Evolutionary conservation across 2,797 vertebrate genomes (phyloP).

Genomic region (Paratrypauchen microcephalus): DNA sequence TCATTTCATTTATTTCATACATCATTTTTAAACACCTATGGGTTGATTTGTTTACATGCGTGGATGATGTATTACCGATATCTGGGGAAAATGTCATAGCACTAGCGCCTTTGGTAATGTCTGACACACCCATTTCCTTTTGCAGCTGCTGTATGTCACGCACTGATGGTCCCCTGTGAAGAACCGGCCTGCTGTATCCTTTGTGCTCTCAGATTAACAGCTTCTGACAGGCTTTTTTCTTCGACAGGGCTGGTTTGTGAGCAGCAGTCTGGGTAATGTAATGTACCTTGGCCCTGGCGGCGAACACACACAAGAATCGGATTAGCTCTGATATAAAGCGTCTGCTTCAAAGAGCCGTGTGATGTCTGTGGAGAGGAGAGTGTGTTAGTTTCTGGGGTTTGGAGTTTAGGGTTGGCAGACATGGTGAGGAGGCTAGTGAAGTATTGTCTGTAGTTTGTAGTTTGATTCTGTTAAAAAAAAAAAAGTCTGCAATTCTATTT

Average conservation of each 20-base stretch:
- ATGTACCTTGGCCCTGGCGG: constrained; percentile 33
- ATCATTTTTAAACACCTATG: no score
- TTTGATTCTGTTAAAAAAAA: no score
- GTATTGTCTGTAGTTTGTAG: neutral
- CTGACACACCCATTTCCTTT: neutral
- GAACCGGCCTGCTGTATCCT: neutral
- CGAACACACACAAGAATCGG: constrained; percentile 45
- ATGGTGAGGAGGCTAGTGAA: neutral
- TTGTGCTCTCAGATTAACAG: neutral
- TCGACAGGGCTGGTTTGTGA: constrained; percentile 31
- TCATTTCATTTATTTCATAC: no score
- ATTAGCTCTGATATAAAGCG: constrained; percentile 48
- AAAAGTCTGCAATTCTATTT: no score
- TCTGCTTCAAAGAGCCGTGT: constrained; percentile 43
- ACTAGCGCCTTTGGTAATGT: no score
- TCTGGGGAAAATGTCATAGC: no score
- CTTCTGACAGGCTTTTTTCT: neutral
- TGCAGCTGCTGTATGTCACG: neutral
- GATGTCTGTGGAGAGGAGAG: constrained; percentile 20
- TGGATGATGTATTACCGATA: no score
- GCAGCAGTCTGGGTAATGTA: constrained; percentile 21
- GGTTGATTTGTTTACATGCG: no score
- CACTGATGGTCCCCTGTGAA: neutral
- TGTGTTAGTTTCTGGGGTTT: neutral
- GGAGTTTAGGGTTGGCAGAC: neutral